A percentile compares a stretch with the other conserved stretches of the same genome.
phyloP scores from a whole-genome alignment of 2,797 vertebrate genomes.

The Perdix hodgsoniae region DNA sequence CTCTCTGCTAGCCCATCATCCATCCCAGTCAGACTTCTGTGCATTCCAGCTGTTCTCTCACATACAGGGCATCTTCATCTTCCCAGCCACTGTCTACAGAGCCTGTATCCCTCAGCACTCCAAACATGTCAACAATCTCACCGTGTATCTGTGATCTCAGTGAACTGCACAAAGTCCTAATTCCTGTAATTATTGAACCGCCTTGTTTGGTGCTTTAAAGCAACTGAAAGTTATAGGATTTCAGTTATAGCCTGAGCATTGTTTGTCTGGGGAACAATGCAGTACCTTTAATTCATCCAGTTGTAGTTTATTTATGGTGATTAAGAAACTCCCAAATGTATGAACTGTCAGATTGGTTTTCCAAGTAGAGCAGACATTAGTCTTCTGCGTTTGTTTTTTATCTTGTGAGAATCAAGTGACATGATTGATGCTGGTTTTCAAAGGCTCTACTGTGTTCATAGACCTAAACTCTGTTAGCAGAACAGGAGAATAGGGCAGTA shows the following conservation, averaged over 20 bases:
- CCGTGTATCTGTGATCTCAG: background rate
- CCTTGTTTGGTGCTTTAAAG: background rate
- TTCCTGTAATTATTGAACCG: background rate
- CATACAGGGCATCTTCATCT: background rate
- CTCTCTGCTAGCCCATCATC: background rate
- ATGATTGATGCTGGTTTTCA: slow-evolving; percentile 14
- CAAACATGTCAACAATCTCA: background rate
- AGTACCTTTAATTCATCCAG: background rate
- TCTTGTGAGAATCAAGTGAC: background rate
- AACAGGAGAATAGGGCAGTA: background rate
- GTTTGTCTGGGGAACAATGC: background rate
- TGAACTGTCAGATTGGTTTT: slow-evolving; percentile 8
- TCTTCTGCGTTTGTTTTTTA: slow-evolving; percentile 34
- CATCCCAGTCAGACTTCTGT: background rate
- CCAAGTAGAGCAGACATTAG: slow-evolving; percentile 39
- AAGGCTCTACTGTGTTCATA: background rate
- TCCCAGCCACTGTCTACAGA: background rate
- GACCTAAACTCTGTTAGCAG: background rate
- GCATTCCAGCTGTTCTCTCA: background rate
- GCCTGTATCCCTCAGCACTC: background rate
- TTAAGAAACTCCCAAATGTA: slow-evolving; percentile 29
- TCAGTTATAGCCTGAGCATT: background rate
- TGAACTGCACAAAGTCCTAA: background rate
- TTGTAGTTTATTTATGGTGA: background rate
- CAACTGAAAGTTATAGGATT: background rate